Evolutionary conservation across 2,113 vertebrate species (phyloP).

Genomic region (Hydrochoerus hydrochaeris): DNA sequence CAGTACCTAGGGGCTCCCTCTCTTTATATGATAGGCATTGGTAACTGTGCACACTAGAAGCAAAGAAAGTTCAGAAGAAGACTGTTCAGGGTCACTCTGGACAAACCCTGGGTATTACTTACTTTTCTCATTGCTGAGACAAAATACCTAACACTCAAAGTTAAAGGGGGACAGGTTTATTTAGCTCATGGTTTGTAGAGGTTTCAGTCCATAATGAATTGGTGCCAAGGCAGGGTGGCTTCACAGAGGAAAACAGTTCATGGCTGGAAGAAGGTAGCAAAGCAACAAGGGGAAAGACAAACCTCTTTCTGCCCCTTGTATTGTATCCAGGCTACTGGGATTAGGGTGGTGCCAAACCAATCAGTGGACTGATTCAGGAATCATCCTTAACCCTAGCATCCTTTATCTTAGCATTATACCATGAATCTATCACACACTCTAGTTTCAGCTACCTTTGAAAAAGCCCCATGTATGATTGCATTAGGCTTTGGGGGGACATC

Average conservation of each 20-base stretch:
- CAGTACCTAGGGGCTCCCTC: not conserved
- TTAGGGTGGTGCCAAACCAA: not conserved
- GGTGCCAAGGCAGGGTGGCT: not conserved
- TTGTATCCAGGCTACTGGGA: not conserved
- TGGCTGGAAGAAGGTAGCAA: not conserved
- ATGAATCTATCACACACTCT: not conserved
- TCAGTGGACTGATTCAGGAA: not conserved
- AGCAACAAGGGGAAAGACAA: not conserved
- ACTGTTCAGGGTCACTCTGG: not conserved
- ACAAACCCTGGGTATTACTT: not conserved
- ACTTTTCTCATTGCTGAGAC: not conserved
- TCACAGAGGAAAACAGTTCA: not conserved
- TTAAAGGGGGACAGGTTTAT: not conserved
- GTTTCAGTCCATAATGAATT: not conserved
- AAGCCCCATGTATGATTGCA: not conserved
- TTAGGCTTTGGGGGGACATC: not conserved
- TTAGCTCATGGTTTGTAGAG: not conserved
- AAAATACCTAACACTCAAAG: not conserved
- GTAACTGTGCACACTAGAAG: not conserved
- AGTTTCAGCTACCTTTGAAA: not conserved
- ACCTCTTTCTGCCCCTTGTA: not conserved
- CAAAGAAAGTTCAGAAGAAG: not conserved
- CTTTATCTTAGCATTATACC: not conserved
- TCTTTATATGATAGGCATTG: accelerated
- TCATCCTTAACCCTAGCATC: not conserved